Base-by-base conservation (phyloP, 2,113 vertebrate species). In the Elaphurus davidianus region DNA sequence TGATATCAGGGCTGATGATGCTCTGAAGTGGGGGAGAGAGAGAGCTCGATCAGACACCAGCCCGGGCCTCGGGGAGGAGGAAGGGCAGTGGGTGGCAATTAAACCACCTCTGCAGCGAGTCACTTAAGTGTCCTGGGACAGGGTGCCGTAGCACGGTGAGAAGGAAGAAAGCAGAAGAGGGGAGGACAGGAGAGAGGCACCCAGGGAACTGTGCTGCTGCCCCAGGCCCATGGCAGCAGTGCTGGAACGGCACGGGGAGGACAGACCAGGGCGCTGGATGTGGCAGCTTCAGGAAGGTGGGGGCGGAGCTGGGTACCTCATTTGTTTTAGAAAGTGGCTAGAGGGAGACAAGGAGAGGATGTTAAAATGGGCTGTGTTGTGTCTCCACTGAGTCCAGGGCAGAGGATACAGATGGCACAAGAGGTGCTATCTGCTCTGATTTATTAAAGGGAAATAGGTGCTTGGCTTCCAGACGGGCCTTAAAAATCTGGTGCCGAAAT, bases 261-360 rank as follows among this genome's bases (percentile, higher is more conserved):
- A 9, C 30, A 82, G 14, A 43, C 6, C 67, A 10, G 36, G 13
- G 2, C 0, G 19, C 8, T 12, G 40, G 5, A 3, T 13, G 1
- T 1, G 25, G n/a, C 28, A 16, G 43, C 14, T 28, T 45, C 5
- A 40, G 81, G 71, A 55, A 64, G 54, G 25, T 3, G 11, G 60
- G 2, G 50, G 76, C 16, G 25, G 25, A 55, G 47, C 33, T 50
- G 47, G 47, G 3, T 14, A 50, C 47, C 47, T 40, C 7, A 36
- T 16, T 57, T 28, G 25, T 14, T 74, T 27, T 81, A 82, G 52
- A 40, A 54, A 30, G 30, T 28, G 40, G 43, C 2, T 93, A 27
- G 10, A 8, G 33, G 84, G 30, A 43, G 43, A 5, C 5, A 7
- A 19, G 33, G 28, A 8, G 23, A 52, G 30, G 17, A 30, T 85